A percentile compares a stretch with the other conserved stretches of the same genome.
Conservation (phyloP, 2,888 invertebrate species). For the Polymixis flavicincta region DNA sequence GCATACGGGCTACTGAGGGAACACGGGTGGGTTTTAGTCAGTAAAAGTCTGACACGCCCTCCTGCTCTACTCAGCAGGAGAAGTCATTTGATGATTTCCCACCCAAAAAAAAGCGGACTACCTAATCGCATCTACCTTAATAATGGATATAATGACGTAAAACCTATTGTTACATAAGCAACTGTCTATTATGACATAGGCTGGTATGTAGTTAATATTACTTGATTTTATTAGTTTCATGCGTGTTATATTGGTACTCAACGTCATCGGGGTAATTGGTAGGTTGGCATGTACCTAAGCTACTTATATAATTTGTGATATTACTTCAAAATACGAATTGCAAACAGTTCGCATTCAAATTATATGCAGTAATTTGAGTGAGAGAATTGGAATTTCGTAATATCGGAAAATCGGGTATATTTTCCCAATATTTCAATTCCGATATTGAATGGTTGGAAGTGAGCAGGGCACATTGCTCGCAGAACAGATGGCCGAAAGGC, state of each 20-base stretch:
- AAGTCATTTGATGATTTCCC: no score
- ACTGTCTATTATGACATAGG: neutral
- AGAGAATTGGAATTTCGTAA: neutral
- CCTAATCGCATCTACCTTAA: neutral
- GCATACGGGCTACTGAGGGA: no score
- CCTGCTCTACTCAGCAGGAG: no score
- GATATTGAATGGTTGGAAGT: no score
- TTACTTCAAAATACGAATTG: neutral
- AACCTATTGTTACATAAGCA: slow-evolving; percentile 11
- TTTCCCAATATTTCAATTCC: no score
- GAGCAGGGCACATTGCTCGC: no score
- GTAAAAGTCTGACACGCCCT: no score
- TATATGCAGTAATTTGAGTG: neutral
- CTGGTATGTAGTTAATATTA: neutral
- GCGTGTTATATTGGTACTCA: neutral
- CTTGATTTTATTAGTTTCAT: neutral
- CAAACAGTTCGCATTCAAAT: neutral
- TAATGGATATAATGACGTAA: slow-evolving; percentile 1
- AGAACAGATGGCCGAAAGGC: no score
- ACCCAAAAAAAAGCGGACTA: no score
- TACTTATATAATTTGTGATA: neutral
- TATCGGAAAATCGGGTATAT: no score
- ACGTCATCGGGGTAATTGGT: neutral
- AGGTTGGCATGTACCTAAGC: neutral
- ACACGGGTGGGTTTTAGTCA: no score